Conservation (phyloP, 2,888 invertebrate species). For the Stenodema calcarata region DNA sequence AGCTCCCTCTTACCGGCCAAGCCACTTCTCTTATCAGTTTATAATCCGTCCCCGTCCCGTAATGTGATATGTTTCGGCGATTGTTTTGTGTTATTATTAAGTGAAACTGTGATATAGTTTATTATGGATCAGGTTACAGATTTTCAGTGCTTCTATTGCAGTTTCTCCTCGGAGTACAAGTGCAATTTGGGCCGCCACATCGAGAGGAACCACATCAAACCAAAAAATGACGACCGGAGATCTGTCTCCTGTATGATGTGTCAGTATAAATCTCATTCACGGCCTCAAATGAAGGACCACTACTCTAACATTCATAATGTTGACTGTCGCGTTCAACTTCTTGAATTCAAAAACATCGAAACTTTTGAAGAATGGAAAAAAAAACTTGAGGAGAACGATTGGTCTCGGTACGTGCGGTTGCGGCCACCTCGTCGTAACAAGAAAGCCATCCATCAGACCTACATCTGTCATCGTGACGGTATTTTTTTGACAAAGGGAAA, state of each 20-base stretch:
- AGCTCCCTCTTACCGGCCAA: too few relatives aligned
- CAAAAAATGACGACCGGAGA: neutral
- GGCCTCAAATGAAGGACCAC: neutral
- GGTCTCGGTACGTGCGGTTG: neutral
- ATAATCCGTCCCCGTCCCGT: too few relatives aligned
- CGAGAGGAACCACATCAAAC: neutral
- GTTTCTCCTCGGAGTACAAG: neutral
- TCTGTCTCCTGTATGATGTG: neutral
- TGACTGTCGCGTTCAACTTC: neutral
- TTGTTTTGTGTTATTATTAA: too few relatives aligned
- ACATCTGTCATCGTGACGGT: conserved; percentile 15
- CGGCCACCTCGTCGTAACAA: neutral
- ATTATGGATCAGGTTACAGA: too few relatives aligned
- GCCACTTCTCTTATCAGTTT: too few relatives aligned
- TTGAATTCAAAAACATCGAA: neutral
- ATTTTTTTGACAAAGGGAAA: neutral
- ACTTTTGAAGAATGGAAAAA: conserved; percentile 7
- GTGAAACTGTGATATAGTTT: too few relatives aligned
- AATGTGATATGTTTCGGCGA: too few relatives aligned
- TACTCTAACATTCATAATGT: neutral
- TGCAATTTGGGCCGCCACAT: conserved; percentile 10
- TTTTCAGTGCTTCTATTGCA: neutral
- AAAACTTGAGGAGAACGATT: neutral
- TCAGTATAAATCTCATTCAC: neutral
- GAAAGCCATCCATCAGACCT: neutral